phyloP scores from a whole-genome alignment of 2,797 vertebrate species.

The Lindbergichthys nudifrons region DNA sequence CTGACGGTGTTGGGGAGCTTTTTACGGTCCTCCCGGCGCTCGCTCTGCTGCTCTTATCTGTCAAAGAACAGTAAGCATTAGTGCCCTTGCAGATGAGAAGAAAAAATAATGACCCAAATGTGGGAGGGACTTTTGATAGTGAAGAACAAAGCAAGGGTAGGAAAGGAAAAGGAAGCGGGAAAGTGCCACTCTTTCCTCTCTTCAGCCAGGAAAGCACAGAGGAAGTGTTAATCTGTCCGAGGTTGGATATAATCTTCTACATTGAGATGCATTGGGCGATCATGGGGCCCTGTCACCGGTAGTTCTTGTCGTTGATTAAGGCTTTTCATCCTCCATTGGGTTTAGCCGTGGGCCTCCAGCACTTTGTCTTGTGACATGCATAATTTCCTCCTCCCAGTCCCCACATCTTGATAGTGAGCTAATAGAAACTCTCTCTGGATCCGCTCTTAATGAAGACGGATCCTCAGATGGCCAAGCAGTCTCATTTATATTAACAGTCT shows the following conservation, averaged over 20 bases:
- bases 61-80: conserved; percentile 53
- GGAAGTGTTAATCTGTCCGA: conserved; percentile 67
- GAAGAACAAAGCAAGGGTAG: conserved; percentile 26
- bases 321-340: conserved; percentile 74
- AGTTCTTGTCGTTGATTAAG: conserved; percentile 78
- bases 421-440: conserved; percentile 81
- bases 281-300: conserved; percentile 65
- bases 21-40: conserved; percentile 37
- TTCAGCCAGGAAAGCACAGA: conserved; percentile 41
- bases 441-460: conserved; percentile 82
- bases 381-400: conserved; percentile 77
- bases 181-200: conserved; percentile 22
- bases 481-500: conserved; percentile 76
- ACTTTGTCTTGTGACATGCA: conserved; percentile 77
- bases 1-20: conserved; percentile 13
- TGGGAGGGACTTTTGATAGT: conserved; percentile 43
- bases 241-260: conserved; percentile 62
- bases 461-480: conserved; percentile 72
- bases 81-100: conserved; percentile 53
- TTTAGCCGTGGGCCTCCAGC: conserved; percentile 51
- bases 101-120: conserved; percentile 50
- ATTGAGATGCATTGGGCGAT: conserved; percentile 61
- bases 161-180: background rate
- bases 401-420: conserved; percentile 80
- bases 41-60: conserved; percentile 44